Evolutionary conservation across 2,797 vertebrate species (phyloP).

Genomic region (Brachyalestes nurse): DNA sequence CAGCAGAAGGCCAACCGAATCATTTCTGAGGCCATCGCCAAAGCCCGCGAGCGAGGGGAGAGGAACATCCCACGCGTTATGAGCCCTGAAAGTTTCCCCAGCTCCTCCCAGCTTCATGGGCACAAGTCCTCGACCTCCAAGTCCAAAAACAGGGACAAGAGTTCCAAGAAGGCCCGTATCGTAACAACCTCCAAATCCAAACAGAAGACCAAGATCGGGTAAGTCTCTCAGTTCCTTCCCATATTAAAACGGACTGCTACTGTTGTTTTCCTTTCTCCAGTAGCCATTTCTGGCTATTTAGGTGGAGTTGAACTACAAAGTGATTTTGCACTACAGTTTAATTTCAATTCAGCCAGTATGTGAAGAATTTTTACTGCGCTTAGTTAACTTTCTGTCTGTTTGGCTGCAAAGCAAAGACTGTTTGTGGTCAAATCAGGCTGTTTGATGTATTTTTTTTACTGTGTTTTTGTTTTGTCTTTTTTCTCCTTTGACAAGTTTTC

Average conservation of each 20-base stretch:
- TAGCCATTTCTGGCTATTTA: background rate
- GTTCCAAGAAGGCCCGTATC: constrained; percentile 87
- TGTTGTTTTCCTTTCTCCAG: background rate
- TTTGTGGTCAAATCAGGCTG: background rate
- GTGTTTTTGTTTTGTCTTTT: too few species aligned
- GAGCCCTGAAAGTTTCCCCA: constrained; percentile 97
- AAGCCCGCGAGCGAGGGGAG: constrained; percentile 94
- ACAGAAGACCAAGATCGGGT: constrained; percentile 97
- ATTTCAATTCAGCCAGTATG: background rate
- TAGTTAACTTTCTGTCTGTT: too few species aligned
- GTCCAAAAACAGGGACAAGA: constrained; percentile 88
- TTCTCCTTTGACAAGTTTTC: background rate
- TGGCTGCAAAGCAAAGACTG: too few species aligned
- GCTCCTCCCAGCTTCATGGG: constrained; percentile 83
- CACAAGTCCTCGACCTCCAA: constrained; percentile 82
- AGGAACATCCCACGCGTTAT: constrained; percentile 97
- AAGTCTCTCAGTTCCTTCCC: constrained; percentile 61
- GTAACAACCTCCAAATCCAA: constrained; percentile 89
- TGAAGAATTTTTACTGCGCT: background rate
- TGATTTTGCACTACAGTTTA: too few species aligned
- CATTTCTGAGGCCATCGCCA: constrained; percentile 96
- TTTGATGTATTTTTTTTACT: background rate
- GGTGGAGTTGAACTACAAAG: too few species aligned
- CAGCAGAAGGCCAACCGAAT: constrained; percentile 99
- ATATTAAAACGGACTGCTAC: background rate